phyloP scores from a whole-genome alignment of 2,797 vertebrate species.

The Setipinna tenuifilis region DNA sequence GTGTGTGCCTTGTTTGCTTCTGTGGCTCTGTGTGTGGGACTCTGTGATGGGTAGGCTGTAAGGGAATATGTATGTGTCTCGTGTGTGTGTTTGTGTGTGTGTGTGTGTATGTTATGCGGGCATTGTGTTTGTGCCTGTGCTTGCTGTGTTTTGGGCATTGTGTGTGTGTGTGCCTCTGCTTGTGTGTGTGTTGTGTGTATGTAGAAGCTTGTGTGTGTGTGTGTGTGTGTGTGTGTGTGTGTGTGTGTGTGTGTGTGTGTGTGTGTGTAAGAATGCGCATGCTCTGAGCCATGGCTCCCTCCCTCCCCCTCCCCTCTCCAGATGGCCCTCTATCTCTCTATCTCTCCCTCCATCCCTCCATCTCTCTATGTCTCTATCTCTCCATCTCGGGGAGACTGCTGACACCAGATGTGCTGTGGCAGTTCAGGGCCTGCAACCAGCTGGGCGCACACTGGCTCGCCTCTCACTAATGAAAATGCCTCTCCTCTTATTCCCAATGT shows the following conservation, averaged over 20 bases:
- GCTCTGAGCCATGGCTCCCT: background rate
- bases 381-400: slow-evolving; percentile 64
- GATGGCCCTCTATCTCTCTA: slow-evolving; percentile 65
- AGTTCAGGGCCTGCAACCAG: slow-evolving; percentile 74
- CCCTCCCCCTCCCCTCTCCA: slow-evolving; percentile 60
- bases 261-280: background rate
- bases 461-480: slow-evolving; percentile 80
- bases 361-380: too few species aligned
- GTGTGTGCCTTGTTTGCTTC: background rate
- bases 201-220: background rate
- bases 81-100: too few species aligned
- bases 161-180: background rate
- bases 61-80: too few species aligned
- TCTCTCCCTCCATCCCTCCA: too few species aligned
- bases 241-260: background rate
- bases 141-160: background rate
- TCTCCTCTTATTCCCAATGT: slow-evolving; percentile 40
- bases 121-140: too few species aligned
- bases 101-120: too few species aligned
- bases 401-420: slow-evolving; percentile 80
- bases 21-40: too few species aligned
- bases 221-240: background rate
- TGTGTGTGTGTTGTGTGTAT: background rate
- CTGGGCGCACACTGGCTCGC: slow-evolving; percentile 75
- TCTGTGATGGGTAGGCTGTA: too few species aligned